Conservation (phyloP, 2,113 vertebrate species). For the Micronycteris hirsuta region DNA sequence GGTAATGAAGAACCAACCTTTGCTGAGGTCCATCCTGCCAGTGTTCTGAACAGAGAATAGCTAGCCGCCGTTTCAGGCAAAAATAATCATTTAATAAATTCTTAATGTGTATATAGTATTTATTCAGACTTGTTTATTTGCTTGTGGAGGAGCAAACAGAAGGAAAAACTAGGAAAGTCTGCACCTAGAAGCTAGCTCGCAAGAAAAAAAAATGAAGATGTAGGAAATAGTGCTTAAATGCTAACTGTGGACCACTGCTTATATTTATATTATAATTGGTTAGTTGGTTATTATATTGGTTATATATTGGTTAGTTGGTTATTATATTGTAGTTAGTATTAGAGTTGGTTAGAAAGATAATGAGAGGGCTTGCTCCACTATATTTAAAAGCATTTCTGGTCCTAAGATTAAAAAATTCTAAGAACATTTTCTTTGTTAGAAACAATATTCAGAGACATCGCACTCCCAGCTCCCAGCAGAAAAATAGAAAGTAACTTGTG, state of each 20-base stretch:
- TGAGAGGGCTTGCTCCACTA: not conserved
- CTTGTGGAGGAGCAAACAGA: not conserved
- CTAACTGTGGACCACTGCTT: not conserved
- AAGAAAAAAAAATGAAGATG: not conserved
- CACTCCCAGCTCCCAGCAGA: not conserved
- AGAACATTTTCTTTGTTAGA: not conserved
- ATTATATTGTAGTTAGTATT: not conserved
- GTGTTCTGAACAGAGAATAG: not conserved
- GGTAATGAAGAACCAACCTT: not conserved
- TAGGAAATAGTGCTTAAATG: not conserved
- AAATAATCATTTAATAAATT: slow-evolving; percentile 14
- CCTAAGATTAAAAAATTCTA: not conserved
- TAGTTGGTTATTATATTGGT: not conserved
- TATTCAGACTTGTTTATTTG: not conserved
- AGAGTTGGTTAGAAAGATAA: not conserved
- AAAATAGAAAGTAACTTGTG: not conserved
- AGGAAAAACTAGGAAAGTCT: not conserved
- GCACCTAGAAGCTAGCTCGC: not conserved
- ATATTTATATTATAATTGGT: not conserved
- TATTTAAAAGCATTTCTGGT: not conserved
- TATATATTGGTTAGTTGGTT: not conserved
- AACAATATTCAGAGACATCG: not conserved
- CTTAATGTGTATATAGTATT: not conserved
- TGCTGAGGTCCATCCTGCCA: not conserved
- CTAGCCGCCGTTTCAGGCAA: not conserved